phyloP scores from a whole-genome alignment of 2,888 invertebrate genomes.

The Drosophila rellima region DNA sequence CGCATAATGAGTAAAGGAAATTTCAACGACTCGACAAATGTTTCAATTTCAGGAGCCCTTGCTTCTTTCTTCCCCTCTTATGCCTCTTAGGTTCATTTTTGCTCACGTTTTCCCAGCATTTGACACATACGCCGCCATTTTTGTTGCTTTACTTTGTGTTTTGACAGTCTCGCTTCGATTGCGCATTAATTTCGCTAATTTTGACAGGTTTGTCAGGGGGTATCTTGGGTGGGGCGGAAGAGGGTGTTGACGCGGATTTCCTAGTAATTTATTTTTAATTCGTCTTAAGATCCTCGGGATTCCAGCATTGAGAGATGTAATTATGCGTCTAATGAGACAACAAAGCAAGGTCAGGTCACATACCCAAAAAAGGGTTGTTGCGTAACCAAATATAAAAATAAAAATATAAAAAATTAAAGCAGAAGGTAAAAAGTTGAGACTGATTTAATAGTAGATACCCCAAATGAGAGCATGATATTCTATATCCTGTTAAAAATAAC shows the following conservation, averaged over 20 bases:
- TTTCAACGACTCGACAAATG: constrained; percentile 75
- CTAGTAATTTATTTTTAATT: constrained; percentile 77
- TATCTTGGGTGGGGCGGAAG: not conserved
- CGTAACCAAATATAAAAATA: constrained; percentile 28
- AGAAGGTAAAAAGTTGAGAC: not conserved
- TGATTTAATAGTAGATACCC: constrained; percentile 3
- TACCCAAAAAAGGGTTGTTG: constrained; percentile 41
- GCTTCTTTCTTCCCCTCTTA: constrained; percentile 19
- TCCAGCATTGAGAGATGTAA: constrained; percentile 63
- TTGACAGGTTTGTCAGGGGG: constrained; percentile 62
- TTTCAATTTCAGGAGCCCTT: constrained; percentile 66
- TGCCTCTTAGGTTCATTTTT: constrained; percentile 11
- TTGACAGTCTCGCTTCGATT: constrained; percentile 69
- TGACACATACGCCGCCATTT: constrained; percentile 66
- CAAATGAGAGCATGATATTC: not conserved
- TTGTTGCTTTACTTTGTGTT: constrained; percentile 49
- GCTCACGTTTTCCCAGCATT: constrained; percentile 39
- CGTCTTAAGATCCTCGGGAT: constrained; percentile 50
- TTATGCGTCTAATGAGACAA: constrained; percentile 80
- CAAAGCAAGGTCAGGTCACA: constrained; percentile 61
- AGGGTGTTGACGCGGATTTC: constrained; percentile 53
- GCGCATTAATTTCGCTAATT: constrained; percentile 78
- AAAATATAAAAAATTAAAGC: not conserved
- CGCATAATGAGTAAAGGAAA: constrained; percentile 75
- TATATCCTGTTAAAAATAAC: not conserved